Evolutionary conservation across 2,888 invertebrate species (phyloP).

Genomic region (Lacanobia oleracea): DNA sequence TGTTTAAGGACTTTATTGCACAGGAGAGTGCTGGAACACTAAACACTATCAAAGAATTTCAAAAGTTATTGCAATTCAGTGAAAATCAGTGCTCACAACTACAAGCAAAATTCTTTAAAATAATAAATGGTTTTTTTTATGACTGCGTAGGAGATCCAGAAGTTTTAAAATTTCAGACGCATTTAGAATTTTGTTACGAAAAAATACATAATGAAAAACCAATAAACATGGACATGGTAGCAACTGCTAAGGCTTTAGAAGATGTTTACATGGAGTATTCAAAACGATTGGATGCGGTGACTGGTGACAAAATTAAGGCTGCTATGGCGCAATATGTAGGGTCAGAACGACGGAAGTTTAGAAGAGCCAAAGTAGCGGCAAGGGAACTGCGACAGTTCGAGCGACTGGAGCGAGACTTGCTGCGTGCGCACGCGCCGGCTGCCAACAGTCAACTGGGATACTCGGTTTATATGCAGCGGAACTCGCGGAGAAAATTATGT

Average conservation of each 20-base stretch:
- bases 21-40: slow-evolving; percentile 74
- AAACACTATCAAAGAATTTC: slow-evolving; percentile 76
- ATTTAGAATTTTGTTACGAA: slow-evolving; percentile 92
- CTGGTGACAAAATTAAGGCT: slow-evolving; percentile 86
- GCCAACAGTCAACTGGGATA: slow-evolving; percentile 28
- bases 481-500: slow-evolving; percentile 44
- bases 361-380: slow-evolving; percentile 89
- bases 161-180: slow-evolving; percentile 90
- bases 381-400: slow-evolving; percentile 89
- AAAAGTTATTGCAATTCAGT: slow-evolving; percentile 78
- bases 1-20: slow-evolving; percentile 82
- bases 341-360: slow-evolving; percentile 87
- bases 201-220: slow-evolving; percentile 90
- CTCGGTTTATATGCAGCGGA: slow-evolving; percentile 26
- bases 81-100: slow-evolving; percentile 88
- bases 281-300: slow-evolving; percentile 89
- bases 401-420: slow-evolving; percentile 84
- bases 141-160: slow-evolving; percentile 89
- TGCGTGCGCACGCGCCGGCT: slow-evolving; percentile 80
- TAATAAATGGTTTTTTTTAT: slow-evolving; percentile 90
- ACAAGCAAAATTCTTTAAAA: slow-evolving; percentile 88
- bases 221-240: slow-evolving; percentile 88
- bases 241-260: slow-evolving; percentile 91
- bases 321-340: slow-evolving; percentile 89
- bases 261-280: slow-evolving; percentile 87